These are phyloP conservation scores for Sebastes iracundus DNA, from an alignment of 2,797 vertebrate species.

Conservation along the genomic window DNA sequence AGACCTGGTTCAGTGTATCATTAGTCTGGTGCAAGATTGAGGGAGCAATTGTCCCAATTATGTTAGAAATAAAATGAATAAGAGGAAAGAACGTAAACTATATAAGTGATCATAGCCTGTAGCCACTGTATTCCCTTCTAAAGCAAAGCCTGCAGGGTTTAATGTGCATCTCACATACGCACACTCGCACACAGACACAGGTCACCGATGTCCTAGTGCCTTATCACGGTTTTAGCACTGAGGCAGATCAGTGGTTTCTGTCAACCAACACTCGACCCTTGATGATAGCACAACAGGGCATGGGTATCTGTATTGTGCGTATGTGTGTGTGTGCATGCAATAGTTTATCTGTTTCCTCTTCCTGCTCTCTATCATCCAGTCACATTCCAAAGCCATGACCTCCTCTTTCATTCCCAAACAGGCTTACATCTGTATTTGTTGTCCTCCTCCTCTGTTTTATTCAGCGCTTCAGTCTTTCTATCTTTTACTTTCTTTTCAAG, in stretches of 20 bases:
- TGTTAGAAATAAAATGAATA: background rate
- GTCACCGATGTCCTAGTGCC: constrained; percentile 53
- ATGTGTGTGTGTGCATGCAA: constrained; percentile 26
- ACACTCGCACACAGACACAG: constrained; percentile 22
- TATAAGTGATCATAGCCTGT: background rate
- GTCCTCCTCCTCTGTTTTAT: background rate
- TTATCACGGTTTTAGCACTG: constrained; percentile 70
- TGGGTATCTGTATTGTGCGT: constrained; percentile 17
- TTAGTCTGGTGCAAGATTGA: background rate
- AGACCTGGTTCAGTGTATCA: constrained; percentile 11
- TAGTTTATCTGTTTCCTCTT: constrained; percentile 79
- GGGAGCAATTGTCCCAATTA: background rate
- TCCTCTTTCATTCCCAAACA: constrained; percentile 29
- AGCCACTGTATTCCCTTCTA: background rate
- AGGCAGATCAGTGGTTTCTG: constrained; percentile 74
- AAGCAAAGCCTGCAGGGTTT: background rate
- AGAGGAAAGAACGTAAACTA: background rate
- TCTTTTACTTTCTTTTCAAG: background rate
- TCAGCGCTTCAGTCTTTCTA: background rate
- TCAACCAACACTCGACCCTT: constrained; percentile 79
- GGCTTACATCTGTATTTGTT: constrained; percentile 18
- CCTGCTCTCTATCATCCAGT: constrained; percentile 78
- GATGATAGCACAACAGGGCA: constrained; percentile 70
- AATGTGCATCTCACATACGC: background rate
- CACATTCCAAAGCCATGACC: constrained; percentile 82